Conservation (phyloP, 2,113 vertebrate species). For the Sylvilagus bachmani region DNA sequence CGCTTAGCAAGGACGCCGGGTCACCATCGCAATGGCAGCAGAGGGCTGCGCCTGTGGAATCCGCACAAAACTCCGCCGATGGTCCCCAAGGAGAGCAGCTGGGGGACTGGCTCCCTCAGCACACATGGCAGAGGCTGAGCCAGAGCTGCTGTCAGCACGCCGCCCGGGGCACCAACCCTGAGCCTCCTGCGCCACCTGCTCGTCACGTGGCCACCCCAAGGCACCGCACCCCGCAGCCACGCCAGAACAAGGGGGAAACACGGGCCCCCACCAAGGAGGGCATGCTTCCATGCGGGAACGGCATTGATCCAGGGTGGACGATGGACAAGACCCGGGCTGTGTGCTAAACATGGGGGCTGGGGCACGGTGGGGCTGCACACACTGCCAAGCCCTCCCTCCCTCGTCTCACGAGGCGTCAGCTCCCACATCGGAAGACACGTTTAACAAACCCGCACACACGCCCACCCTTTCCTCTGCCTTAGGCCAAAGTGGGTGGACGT, state of each 20-base stretch:
- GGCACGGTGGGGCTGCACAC: no score
- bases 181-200: background rate
- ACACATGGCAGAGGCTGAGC: background rate
- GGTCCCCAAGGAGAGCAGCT: background rate
- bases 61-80: background rate
- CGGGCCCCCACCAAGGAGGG: background rate
- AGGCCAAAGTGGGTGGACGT: background rate
- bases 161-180: background rate
- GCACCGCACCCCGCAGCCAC: background rate
- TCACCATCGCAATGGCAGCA: no score
- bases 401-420: no score
- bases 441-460: background rate
- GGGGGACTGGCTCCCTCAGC: fast-evolving
- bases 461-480: background rate
- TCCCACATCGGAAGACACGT: background rate
- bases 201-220: background rate
- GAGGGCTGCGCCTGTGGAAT: no score
- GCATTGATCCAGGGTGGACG: fast-evolving
- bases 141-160: no score
- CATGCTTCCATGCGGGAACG: fast-evolving
- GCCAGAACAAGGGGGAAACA: no score
- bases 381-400: no score
- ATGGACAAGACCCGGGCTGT: no score
- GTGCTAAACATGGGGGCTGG: no score
- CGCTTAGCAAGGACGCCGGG: no score